A percentile compares a stretch with the other conserved stretches of the same genome.
Conservation (phyloP, 2,113 vertebrate genomes). For the Isichthys henryi region DNA sequence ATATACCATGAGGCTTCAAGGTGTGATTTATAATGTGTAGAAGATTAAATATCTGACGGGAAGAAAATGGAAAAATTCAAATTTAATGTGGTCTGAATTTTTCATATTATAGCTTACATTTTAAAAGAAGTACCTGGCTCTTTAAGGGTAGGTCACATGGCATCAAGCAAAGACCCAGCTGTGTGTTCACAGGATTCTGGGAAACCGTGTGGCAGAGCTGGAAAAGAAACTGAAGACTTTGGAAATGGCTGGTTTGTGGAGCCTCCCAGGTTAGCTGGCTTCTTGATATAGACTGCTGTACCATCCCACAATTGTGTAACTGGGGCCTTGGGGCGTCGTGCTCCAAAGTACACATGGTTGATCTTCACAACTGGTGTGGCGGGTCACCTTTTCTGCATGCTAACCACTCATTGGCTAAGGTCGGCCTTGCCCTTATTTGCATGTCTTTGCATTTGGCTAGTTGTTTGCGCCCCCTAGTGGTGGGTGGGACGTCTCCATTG, state of each 20-base stretch:
- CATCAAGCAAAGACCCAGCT: background rate
- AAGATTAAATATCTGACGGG: background rate
- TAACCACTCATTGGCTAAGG: background rate
- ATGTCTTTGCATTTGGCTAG: background rate
- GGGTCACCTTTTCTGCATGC: background rate
- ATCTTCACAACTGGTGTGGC: background rate
- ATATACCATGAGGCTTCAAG: background rate
- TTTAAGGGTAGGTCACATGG: background rate
- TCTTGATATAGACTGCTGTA: background rate
- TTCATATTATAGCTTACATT: background rate
- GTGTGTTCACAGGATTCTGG: constrained; percentile 73
- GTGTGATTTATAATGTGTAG: background rate
- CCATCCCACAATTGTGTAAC: background rate
- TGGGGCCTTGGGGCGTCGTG: accelerated
- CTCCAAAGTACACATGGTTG: background rate
- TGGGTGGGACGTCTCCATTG: background rate
- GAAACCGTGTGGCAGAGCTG: constrained; percentile 84
- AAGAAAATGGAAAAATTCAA: background rate
- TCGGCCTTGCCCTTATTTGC: background rate
- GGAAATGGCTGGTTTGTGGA: constrained; percentile 93
- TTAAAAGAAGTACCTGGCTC: background rate
- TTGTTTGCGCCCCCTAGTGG: background rate
- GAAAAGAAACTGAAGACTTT: constrained; percentile 91
- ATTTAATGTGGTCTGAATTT: background rate
- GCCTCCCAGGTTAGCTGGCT: constrained; percentile 76